These are phyloP conservation scores for Nymphicus hollandicus DNA, from an alignment of 2,113 vertebrate genomes.

Conservation along the genomic window DNA sequence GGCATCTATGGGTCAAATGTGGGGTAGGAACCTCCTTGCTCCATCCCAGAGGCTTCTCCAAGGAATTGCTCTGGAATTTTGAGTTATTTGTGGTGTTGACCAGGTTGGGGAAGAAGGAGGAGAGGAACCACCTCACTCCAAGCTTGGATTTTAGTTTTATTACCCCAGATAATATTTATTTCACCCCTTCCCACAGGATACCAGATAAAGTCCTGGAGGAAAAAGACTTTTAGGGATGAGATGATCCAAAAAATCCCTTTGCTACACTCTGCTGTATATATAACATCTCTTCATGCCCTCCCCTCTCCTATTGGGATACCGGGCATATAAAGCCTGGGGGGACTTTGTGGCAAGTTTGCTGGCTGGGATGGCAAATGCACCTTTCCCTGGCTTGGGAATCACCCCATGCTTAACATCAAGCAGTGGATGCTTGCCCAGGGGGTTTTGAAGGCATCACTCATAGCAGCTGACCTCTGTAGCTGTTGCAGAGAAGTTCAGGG, in stretches of 20 bases:
- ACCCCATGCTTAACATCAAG: not conserved
- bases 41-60: not conserved
- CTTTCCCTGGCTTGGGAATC: not conserved
- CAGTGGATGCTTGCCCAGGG: not conserved
- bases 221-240: not conserved
- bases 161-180: not conserved
- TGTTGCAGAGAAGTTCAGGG: not conserved
- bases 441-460: not conserved
- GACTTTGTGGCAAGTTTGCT: not conserved
- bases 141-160: not conserved
- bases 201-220: not conserved
- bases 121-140: not conserved
- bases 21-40: not conserved
- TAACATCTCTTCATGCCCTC: not conserved
- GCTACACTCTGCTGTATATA: not conserved
- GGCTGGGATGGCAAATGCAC: not conserved
- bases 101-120: not conserved
- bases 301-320: not conserved
- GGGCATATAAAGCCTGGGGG: not conserved
- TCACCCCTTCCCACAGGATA: not conserved
- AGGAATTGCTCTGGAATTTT: not conserved
- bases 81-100: not conserved
- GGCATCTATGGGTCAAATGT: not conserved
- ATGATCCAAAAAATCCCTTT: not conserved
- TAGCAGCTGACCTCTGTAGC: not conserved